Evolutionary conservation across 2,797 vertebrate genomes (phyloP), one percentile per base, ranked within the genome.

Genomic region (Morus bassanus): DNA sequence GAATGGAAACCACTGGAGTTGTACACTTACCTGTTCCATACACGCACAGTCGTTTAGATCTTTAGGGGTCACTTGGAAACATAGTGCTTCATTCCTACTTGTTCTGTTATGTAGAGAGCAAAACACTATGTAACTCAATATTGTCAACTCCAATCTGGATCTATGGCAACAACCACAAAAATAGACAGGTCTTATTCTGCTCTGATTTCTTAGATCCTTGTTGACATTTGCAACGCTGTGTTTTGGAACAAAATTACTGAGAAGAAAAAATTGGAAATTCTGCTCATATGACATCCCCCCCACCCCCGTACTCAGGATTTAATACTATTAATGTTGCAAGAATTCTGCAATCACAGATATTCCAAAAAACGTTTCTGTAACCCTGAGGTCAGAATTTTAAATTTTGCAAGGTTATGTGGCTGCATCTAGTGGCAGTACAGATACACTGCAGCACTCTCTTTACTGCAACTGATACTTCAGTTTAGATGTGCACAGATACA

Each of bases 361-460:
- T 94, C 63, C 39, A 22, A 17, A 94, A 56, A 72, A 85, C 33
- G 21, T 70, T 92, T 73, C 28, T 53, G 2, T 77, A 64, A 74
- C 39, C 53, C 57, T 41, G 79, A 79, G 46, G 75, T 59, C 30
- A 61, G 10, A 19, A 7, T 51, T 43, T 41, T 15, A 27, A 39
- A 19, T 92, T 95, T 96, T 95, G 69, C n/a, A 61, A 96, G 83
- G 94, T 89, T 82, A 19, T 95, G 72, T 95, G 92, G 93, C 94
- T 86, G 95, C 97, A 97, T 94, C 98, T 98, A 88, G 98, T 96
- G 98, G 96, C 76, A 35, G 25, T 21, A 57, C 6, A 11, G 3
- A 0, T 39, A 18, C 79, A 93, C 77, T 96, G 91, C 97, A 96
- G 28, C 30, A 9, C 53, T 50, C 16, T 25, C 17, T 22, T 60